A percentile compares a stretch with the other conserved stretches of the same genome.
Conservation (phyloP, 2,113 vertebrate species). For the Lepus timidus region DNA sequence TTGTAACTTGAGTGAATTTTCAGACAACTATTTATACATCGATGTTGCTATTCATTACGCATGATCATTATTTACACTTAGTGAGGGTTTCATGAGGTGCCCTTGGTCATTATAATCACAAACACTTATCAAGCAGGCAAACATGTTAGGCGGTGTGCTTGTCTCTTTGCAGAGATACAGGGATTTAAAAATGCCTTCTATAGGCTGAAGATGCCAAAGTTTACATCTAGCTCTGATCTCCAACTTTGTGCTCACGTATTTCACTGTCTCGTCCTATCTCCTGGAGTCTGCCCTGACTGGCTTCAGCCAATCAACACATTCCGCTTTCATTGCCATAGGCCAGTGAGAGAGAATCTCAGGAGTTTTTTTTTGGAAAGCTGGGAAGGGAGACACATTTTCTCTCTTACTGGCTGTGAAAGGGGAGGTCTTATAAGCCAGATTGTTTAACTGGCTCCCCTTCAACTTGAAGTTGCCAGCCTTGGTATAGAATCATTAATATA, state of each 20-base stretch:
- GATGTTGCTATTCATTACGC: background rate
- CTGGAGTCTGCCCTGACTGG: background rate
- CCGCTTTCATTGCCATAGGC: background rate
- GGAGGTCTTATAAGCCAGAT: background rate
- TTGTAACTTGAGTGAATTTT: background rate
- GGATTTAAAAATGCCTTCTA: background rate
- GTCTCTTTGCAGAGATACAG: background rate
- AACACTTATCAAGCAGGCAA: background rate
- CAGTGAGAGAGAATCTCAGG: background rate
- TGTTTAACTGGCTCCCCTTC: background rate
- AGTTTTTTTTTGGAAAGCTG: background rate
- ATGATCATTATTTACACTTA: background rate
- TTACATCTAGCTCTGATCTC: background rate
- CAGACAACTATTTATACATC: background rate
- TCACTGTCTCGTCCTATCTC: background rate
- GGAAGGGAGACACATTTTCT: background rate
- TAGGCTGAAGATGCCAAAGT: background rate
- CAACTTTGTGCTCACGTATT: background rate
- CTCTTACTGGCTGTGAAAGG: background rate
- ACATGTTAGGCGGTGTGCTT: background rate
- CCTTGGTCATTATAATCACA: background rate
- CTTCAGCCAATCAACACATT: background rate
- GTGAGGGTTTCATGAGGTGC: background rate
- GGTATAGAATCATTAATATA: no score
- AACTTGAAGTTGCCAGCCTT: background rate